Evolutionary conservation across 2,797 vertebrate genomes (phyloP).

Genomic region (Jordanella pulchra): DNA sequence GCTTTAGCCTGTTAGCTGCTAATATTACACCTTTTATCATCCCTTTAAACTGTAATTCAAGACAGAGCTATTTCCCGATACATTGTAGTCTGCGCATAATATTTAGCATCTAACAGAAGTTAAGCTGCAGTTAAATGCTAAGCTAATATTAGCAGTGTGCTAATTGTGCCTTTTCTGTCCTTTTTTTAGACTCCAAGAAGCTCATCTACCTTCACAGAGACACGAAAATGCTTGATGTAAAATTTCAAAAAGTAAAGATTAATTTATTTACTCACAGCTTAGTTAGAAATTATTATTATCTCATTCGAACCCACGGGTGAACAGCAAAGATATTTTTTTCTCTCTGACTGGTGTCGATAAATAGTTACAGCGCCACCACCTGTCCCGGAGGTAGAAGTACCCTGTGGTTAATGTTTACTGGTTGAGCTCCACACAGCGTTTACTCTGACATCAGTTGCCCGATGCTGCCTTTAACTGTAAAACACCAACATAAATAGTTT

Average conservation of each 20-base stretch:
- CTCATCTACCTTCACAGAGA: neutral
- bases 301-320: neutral
- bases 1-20: neutral
- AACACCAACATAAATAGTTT: too few species aligned
- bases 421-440: neutral
- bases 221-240: neutral
- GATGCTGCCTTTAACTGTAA: neutral
- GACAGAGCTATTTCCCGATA: neutral
- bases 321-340: neutral
- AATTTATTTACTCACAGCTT: neutral
- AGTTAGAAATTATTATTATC: neutral
- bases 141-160: neutral
- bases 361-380: neutral
- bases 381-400: neutral
- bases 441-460: neutral
- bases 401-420: neutral
- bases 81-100: neutral
- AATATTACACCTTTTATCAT: neutral
- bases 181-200: neutral
- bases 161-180: neutral
- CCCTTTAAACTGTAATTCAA: neutral
- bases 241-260: accelerated
- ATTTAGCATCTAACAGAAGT: neutral
- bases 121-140: neutral
- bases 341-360: neutral